Percentiles rank a stretch among this genome's conserved stretches.
Evolutionary conservation across 35 echinoderm and acorn worm genomes (phyloP).

Genomic region (Apostichopus californicus): DNA sequence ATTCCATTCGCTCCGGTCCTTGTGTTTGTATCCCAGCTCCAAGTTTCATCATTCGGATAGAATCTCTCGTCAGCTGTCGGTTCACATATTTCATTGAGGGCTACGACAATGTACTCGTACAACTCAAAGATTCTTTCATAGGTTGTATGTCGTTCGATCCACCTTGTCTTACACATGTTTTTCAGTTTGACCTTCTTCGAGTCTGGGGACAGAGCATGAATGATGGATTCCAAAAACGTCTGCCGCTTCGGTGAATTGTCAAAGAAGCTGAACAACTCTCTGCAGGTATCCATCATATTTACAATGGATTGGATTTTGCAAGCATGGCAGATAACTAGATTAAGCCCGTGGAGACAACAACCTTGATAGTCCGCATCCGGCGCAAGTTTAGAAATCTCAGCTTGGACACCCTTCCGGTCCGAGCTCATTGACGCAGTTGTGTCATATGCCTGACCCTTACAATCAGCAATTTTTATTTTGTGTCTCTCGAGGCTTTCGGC

Average conservation of each 20-base stretch:
- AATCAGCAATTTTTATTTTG: too few species aligned
- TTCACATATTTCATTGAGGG: conserved; percentile 48
- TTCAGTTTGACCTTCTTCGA: conserved; percentile 56
- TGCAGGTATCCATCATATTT: not conserved
- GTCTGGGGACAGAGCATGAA: not conserved
- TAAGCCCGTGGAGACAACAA: too few species aligned
- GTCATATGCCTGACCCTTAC: too few species aligned
- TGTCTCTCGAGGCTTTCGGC: too few species aligned
- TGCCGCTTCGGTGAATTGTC: not conserved
- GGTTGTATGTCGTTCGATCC: conserved; percentile 26
- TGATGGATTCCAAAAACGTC: conserved; percentile 29
- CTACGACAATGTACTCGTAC: conserved; percentile 35
- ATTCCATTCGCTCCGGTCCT: not conserved
- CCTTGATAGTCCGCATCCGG: too few species aligned
- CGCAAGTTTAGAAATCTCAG: too few species aligned
- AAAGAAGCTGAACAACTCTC: conserved; percentile 50
- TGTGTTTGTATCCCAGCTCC: conserved; percentile 37
- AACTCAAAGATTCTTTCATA: conserved; percentile 9
- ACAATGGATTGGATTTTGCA: too few species aligned
- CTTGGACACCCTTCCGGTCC: too few species aligned
- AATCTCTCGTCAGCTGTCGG: conserved; percentile 27
- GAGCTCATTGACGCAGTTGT: too few species aligned
- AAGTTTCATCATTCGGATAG: not conserved
- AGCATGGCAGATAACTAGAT: too few species aligned
- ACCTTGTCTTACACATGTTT: conserved; percentile 51